A percentile compares a stretch with the other conserved stretches of the same genome.
Conservation (phyloP, 2,113 vertebrate genomes). For the Equus przewalskii region DNA sequence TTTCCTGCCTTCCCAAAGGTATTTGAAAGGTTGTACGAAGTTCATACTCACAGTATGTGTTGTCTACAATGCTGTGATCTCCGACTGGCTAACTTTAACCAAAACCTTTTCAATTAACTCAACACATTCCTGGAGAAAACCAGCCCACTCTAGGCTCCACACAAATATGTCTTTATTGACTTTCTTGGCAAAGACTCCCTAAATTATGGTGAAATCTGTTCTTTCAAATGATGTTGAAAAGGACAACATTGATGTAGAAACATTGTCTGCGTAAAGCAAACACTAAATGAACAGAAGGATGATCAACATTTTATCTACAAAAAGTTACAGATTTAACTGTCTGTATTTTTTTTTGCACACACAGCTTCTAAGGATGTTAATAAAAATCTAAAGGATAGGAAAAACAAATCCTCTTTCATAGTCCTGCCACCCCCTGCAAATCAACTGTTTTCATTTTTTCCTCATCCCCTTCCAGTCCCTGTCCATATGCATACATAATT, state of each 20-base stretch:
- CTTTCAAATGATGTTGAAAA: constrained; percentile 52
- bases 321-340: constrained; percentile 16
- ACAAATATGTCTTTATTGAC: constrained; percentile 82
- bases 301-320: not conserved
- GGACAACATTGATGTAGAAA: not conserved
- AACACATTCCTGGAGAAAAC: constrained; percentile 91
- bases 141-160: constrained; percentile 79
- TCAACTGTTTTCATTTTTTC: constrained; percentile 63
- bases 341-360: not conserved
- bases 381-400: constrained; percentile 54
- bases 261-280: constrained; percentile 1
- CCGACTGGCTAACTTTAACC: constrained; percentile 88
- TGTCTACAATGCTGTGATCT: constrained; percentile 90
- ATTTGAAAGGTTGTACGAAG: constrained; percentile 95
- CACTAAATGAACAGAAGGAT: not conserved
- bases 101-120: constrained; percentile 92
- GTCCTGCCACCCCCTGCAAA: constrained; percentile 45
- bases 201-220: constrained; percentile 72
- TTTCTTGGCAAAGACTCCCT: constrained; percentile 78
- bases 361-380: constrained; percentile 15
- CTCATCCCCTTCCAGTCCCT: not conserved
- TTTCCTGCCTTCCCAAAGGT: constrained; percentile 94
- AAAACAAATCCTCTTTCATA: constrained; percentile 41
- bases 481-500: constrained; percentile 59
- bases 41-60: constrained; percentile 97